Percentiles rank a stretch among this genome's conserved stretches.
phyloP scores from a whole-genome alignment of 2,113 vertebrate genomes.

The Triplophysa tibetana region DNA sequence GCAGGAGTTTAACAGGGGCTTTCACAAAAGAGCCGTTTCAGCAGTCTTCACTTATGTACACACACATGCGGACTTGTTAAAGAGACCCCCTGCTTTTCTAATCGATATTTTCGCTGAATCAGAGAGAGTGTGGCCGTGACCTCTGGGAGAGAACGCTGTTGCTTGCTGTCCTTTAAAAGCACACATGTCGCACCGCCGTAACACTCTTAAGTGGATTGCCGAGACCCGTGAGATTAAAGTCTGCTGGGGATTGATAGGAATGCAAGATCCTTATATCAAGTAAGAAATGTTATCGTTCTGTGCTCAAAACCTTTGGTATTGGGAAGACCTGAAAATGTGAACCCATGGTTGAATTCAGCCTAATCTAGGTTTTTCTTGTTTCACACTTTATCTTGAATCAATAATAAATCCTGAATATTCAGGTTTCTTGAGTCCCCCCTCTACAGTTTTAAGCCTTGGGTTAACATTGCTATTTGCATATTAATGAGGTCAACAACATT shows the following conservation, averaged over 20 bases:
- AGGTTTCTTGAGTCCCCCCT: neutral
- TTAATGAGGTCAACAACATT: too few species aligned
- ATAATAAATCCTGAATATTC: neutral
- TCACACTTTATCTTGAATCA: neutral
- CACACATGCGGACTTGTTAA: constrained; percentile 35
- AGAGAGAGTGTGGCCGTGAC: constrained; percentile 34
- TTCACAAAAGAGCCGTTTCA: constrained; percentile 36
- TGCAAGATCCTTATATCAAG: neutral
- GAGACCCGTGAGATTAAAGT: constrained; percentile 18
- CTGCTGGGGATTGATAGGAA: constrained; percentile 10
- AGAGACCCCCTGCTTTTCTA: constrained; percentile 36
- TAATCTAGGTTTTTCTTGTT: too few species aligned
- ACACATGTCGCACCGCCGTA: neutral
- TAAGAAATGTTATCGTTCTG: neutral
- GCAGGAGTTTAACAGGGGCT: constrained; percentile 25
- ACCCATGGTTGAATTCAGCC: too few species aligned
- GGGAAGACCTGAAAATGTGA: too few species aligned
- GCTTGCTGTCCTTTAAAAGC: constrained; percentile 30
- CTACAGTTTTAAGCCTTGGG: neutral
- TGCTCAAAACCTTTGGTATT: too few species aligned
- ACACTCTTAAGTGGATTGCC: constrained; percentile 48
- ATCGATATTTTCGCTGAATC: constrained; percentile 46
- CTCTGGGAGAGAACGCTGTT: constrained; percentile 25
- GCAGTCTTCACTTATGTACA: constrained; percentile 16
- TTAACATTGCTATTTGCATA: neutral